Base-by-base conservation (phyloP, 2,888 invertebrate genomes). In the Fragum fragum region DNA sequence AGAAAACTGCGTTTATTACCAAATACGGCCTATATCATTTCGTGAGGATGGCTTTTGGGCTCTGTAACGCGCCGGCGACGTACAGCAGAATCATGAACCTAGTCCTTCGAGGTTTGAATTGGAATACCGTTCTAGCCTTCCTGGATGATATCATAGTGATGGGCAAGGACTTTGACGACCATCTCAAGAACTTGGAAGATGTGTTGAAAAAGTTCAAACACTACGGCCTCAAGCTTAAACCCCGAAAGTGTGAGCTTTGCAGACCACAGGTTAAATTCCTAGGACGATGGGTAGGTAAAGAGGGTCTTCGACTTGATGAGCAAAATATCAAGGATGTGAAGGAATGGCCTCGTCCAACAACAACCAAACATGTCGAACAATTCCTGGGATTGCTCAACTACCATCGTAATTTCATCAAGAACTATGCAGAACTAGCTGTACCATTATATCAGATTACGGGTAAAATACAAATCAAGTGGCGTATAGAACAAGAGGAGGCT, bases 111-210 rank as follows among this genome's bases (percentile, higher is more conserved):
- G 86, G 83, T 0, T 23, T 87, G 9, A 78, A 78, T 5, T 84
- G 83, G 81, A 75, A 84, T 14, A 77, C 73, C 9, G 79, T 87
- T 3, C 39, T 85, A 1, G 85, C 76, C 1, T 89, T 86, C 32
- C 63, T 88, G 16, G 86, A 88, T 57, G 89, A 89, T 55, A 74
- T 85, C 1, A 52, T 88, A 11, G 87, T 87, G 2, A 66, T 87
- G 55, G 88, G 86, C 18, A 72, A 63, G 9, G 63, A 36, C 36
- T 82, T 86, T 47, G 36, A 76, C 0, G 71, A 79, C 2, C 85
- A 86, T 59, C n/a, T 83, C 7, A 11, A 47, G 0, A 87, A 83
- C 28, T 53, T 88, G 5, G 1, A n/a, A 23, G 47, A 72, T 21
- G 86, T 79, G 1, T 76, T 87, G 11, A 23, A 66, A 14, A 63